A percentile compares a stretch with the other conserved stretches of the same genome.
These are phyloP conservation scores for Thunnus thynnus DNA, from an alignment of 2,113 vertebrate genomes.

Conservation along the genomic window DNA sequence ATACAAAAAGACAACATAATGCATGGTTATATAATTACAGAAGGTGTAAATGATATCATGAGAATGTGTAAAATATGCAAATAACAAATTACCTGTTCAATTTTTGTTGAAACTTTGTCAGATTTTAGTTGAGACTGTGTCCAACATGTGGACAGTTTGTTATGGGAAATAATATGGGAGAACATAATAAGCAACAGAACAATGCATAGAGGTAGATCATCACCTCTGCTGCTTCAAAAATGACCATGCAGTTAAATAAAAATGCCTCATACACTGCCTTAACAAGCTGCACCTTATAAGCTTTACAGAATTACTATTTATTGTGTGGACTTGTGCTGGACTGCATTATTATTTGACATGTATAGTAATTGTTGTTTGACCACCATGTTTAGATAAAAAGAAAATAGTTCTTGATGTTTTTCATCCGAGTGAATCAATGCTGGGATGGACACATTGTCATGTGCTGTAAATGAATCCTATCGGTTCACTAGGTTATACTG, in stretches of 20 bases:
- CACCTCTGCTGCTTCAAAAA: neutral
- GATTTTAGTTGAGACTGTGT: neutral
- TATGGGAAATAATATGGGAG: too few species aligned
- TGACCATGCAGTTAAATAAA: neutral
- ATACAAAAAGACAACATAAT: too few species aligned
- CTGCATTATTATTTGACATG: neutral
- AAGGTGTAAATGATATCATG: neutral
- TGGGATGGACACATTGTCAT: neutral
- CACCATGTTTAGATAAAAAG: neutral
- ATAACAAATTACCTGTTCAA: neutral
- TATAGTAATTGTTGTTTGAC: neutral
- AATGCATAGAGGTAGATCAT: neutral
- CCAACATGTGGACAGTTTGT: neutral
- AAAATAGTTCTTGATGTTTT: neutral
- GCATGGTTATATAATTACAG: constrained; percentile 8
- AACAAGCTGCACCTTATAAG: neutral
- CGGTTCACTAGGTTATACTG: neutral
- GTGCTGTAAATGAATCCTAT: neutral
- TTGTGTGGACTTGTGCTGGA: too few species aligned
- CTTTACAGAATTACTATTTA: neutral
- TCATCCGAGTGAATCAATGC: neutral
- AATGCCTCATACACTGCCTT: neutral
- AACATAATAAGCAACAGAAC: neutral
- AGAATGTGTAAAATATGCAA: constrained; percentile 22
- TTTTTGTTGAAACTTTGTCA: neutral